Conservation (phyloP, 2,113 vertebrate species). For the Aldabrachelys gigantea region DNA sequence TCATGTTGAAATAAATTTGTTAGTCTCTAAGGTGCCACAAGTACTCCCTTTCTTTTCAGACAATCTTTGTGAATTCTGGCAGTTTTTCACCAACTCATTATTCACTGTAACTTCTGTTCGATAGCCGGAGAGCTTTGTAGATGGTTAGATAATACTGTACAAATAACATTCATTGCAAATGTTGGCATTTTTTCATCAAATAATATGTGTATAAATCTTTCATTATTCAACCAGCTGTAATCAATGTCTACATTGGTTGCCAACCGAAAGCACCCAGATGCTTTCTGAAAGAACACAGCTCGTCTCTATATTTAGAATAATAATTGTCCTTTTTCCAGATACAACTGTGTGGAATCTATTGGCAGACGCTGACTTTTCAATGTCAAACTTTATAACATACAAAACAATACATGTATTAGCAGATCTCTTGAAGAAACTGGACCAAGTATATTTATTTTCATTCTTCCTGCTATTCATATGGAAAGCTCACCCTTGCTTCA, state of each 20-base stretch:
- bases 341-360: background rate
- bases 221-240: conserved; percentile 31
- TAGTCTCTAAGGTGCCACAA: too few relatives aligned
- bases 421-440: background rate
- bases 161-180: background rate
- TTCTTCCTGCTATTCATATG: background rate
- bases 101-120: background rate
- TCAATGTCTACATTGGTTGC: conserved; percentile 27
- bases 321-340: conserved; percentile 16
- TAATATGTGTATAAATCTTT: conserved; percentile 23
- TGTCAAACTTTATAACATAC: background rate
- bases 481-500: background rate
- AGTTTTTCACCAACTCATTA: background rate
- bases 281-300: conserved; percentile 17
- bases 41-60: background rate
- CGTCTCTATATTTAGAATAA: background rate
- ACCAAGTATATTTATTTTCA: background rate
- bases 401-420: background rate
- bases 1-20: too few relatives aligned
- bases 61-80: conserved; percentile 6
- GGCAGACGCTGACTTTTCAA: background rate
- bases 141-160: background rate
- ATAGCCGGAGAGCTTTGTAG: background rate
- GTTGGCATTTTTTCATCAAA: background rate
- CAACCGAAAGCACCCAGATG: conserved; percentile 17